Percentiles rank a stretch among this genome's conserved stretches.
Conservation (phyloP, 2,113 vertebrate species). For the Sphyrna mokarran region DNA sequence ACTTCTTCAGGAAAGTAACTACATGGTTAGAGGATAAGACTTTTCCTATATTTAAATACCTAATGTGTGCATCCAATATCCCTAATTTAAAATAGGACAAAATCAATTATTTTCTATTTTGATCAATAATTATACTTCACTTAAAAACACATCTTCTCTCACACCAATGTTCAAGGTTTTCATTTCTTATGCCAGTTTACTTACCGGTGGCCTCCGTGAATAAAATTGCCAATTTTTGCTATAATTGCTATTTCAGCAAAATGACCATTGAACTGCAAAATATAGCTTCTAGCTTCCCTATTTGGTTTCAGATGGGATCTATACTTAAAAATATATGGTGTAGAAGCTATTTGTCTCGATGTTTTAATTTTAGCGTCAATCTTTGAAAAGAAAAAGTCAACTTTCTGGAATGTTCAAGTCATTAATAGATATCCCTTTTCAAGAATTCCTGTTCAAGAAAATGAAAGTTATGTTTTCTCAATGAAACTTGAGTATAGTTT, state of each 20-base stretch:
- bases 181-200: neutral
- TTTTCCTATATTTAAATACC: neutral
- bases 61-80: neutral
- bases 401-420: neutral
- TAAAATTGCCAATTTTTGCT: neutral
- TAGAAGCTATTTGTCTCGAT: conserved; percentile 13
- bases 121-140: neutral
- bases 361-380: neutral
- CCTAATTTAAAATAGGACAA: neutral
- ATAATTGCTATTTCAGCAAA: neutral
- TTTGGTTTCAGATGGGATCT: neutral
- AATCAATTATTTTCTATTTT: neutral
- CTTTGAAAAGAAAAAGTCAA: neutral
- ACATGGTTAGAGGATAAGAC: neutral
- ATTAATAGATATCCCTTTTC: neutral
- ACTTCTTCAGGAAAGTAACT: neutral
- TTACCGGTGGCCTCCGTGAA: neutral
- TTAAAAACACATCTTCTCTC: neutral
- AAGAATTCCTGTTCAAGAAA: neutral
- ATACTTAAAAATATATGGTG: neutral
- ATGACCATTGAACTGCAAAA: neutral
- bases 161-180: neutral
- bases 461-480: neutral
- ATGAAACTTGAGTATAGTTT: neutral
- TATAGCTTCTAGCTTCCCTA: neutral